A percentile compares a stretch with the other conserved stretches of the same genome.
Conservation (phyloP, 92 coral and sea anemone species). For the Virgularia gustaviana region DNA sequence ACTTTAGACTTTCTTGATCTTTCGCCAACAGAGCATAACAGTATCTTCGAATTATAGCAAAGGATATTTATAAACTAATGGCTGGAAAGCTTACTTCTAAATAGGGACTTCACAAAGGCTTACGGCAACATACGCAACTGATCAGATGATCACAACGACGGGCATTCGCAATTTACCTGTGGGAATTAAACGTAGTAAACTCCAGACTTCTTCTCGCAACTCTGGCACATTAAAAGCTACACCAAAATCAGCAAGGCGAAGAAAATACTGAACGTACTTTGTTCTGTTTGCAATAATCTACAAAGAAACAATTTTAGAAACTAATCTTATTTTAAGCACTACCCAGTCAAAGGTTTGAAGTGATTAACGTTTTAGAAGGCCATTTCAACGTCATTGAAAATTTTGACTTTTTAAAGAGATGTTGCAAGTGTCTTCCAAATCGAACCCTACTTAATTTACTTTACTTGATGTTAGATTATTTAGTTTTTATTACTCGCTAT, state of each 20-base stretch:
- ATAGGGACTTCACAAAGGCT: background rate
- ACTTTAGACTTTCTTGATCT: no score
- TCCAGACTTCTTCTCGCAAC: conserved; percentile 82
- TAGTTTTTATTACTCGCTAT: no score
- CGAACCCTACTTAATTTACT: no score
- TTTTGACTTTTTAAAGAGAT: no score
- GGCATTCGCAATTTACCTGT: no score
- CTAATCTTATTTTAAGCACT: background rate
- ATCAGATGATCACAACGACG: background rate
- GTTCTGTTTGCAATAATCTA: conserved; percentile 81
- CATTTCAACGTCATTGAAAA: background rate
- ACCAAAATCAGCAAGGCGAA: conserved; percentile 82
- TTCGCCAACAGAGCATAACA: no score
- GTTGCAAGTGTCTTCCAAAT: no score
- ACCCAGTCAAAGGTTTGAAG: background rate
- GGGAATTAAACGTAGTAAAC: conserved; percentile 79
- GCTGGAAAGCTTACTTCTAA: background rate
- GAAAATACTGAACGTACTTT: conserved; percentile 71
- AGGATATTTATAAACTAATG: background rate
- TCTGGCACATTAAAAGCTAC: conserved; percentile 71
- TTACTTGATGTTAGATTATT: no score
- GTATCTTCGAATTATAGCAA: background rate
- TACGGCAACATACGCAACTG: background rate
- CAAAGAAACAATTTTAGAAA: background rate
- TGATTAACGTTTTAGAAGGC: background rate